Evolutionary conservation across 2,113 vertebrate genomes (phyloP).

Genomic region (Cynocephalus volans): DNA sequence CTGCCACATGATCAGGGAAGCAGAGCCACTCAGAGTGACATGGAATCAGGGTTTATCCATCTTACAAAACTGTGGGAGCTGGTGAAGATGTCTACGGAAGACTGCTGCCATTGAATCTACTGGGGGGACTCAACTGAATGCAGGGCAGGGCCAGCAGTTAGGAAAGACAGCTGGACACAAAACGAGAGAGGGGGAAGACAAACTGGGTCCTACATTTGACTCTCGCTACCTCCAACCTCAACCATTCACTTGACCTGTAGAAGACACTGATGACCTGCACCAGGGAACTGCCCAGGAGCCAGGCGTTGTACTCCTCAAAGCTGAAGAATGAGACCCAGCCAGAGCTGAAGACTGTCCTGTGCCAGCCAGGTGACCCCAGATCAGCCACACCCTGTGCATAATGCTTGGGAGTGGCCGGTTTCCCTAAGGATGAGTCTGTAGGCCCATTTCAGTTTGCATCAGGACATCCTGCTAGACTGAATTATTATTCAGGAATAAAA

Average conservation of each 20-base stretch:
- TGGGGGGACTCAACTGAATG: neutral
- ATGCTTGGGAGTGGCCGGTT: neutral
- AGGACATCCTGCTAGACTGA: neutral
- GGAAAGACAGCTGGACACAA: neutral
- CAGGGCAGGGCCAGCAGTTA: neutral
- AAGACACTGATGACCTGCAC: neutral
- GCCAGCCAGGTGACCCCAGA: neutral
- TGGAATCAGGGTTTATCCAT: neutral
- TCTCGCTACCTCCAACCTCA: neutral
- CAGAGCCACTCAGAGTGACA: neutral
- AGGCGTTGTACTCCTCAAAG: neutral
- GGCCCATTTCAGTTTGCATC: neutral
- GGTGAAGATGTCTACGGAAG: neutral
- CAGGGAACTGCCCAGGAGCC: rapidly evolving
- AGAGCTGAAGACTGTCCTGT: neutral
- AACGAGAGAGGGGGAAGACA: rapidly evolving
- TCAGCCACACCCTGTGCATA: neutral
- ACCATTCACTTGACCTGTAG: neutral
- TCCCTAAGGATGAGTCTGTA: neutral
- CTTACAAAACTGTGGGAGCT: neutral
- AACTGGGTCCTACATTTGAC: neutral
- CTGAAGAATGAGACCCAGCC: neutral
- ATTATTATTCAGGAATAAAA: slow-evolving; percentile 46
- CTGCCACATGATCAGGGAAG: neutral
- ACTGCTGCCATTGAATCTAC: neutral